These are phyloP conservation scores for Orthosia gothica DNA, from an alignment of 2,888 invertebrate species.

Conservation along the genomic window DNA sequence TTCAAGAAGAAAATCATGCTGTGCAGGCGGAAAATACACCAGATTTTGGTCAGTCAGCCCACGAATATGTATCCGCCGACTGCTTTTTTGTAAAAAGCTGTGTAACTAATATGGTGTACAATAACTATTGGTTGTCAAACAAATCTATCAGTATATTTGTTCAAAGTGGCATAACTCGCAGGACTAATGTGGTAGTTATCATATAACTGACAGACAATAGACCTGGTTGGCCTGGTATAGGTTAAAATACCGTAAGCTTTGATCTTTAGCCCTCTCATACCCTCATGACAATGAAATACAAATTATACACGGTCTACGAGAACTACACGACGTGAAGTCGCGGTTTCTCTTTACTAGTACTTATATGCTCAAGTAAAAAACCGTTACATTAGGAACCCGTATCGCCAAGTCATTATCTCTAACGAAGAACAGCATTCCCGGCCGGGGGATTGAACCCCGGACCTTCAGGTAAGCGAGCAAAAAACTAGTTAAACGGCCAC, in stretches of 20 bases:
- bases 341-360: background rate
- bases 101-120: too few relatives aligned
- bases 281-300: background rate
- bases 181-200: background rate
- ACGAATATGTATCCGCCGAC: too few relatives aligned
- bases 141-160: too few relatives aligned
- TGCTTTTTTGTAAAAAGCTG: too few relatives aligned
- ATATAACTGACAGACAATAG: constrained; percentile 3
- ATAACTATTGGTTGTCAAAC: too few relatives aligned
- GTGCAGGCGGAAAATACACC: too few relatives aligned
- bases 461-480: constrained; percentile 56
- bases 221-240: background rate
- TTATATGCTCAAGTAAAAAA: constrained; percentile 7
- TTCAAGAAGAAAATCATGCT: too few relatives aligned
- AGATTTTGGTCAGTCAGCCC: too few relatives aligned
- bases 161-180: background rate
- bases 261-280: constrained; percentile 3
- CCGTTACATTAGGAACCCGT: constrained; percentile 53
- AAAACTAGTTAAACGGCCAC: constrained; percentile 58
- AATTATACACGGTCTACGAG: background rate
- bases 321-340: background rate
- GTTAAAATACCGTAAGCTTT: background rate
- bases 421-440: constrained; percentile 49
- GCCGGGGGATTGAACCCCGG: constrained; percentile 63
- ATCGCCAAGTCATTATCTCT: constrained; percentile 55